phyloP scores from a whole-genome alignment of 1,140 invertebrate genomes.

The Ceratoteleas bidentatus region DNA sequence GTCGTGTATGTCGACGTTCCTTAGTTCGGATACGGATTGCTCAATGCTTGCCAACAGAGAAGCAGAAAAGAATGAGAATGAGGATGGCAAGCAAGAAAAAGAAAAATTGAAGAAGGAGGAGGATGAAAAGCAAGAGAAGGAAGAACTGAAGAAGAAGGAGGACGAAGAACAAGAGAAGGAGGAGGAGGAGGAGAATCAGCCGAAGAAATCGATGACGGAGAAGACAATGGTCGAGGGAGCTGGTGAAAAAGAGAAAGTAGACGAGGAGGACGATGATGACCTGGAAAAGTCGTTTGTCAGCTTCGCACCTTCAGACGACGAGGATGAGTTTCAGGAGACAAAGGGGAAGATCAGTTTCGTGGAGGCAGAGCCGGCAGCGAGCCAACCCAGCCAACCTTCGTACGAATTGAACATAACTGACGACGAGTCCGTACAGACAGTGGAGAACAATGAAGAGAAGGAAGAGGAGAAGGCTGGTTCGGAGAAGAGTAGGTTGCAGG shows the following conservation, averaged over 20 bases:
- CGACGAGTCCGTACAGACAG: slow-evolving; percentile 71
- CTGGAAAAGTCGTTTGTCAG: slow-evolving; percentile 71
- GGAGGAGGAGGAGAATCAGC: neutral
- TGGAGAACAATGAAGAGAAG: slow-evolving; percentile 9
- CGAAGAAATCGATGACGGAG: neutral
- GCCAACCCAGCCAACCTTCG: slow-evolving; percentile 36
- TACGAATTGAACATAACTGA: slow-evolving; percentile 73
- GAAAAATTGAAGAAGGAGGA: too few species aligned
- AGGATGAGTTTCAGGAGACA: slow-evolving; percentile 18
- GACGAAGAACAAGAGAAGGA: neutral
- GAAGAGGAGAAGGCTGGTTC: neutral
- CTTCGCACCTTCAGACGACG: slow-evolving; percentile 54
- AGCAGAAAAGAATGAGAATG: too few species aligned
- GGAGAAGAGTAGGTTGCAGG: slow-evolving; percentile 21
- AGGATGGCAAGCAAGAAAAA: too few species aligned
- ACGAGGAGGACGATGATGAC: slow-evolving; percentile 16
- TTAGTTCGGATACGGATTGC: slow-evolving; percentile 14
- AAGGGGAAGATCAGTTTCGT: slow-evolving; percentile 7
- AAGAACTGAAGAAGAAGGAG: neutral
- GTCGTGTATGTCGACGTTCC: slow-evolving; percentile 13
- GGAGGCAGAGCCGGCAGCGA: neutral
- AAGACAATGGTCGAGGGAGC: slow-evolving; percentile 12
- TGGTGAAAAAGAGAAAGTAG: neutral
- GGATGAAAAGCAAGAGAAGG: too few species aligned
- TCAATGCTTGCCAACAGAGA: neutral